These are phyloP conservation scores for Pseudomyrmex sp. DNA, from an alignment of 1,140 invertebrate species.

Conservation along the genomic window DNA sequence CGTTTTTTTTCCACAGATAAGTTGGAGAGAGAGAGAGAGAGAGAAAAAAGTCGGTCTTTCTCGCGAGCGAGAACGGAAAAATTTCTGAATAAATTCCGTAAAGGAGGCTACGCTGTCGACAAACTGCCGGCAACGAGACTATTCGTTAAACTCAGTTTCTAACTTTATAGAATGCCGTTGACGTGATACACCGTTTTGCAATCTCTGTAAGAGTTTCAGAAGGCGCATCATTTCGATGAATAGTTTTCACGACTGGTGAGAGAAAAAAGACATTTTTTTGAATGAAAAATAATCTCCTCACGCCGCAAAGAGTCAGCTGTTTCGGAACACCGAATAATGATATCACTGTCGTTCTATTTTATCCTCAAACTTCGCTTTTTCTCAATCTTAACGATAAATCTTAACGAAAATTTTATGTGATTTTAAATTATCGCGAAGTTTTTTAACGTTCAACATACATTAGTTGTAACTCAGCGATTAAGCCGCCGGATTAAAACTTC, in stretches of 20 bases:
- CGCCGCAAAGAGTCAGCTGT: not conserved
- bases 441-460: not conserved
- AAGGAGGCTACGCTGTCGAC: not conserved
- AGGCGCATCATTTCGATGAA: not conserved
- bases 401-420: not conserved
- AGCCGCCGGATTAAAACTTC: conserved; percentile 16
- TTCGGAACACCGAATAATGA: too few relatives aligned
- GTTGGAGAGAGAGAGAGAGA: not conserved
- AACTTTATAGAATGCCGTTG: conserved; percentile 16
- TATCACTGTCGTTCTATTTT: too few relatives aligned
- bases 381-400: not conserved
- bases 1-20: not conserved
- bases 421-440: not conserved
- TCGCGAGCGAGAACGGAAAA: not conserved
- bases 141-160: conserved; percentile 31
- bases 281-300: not conserved
- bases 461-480: conserved; percentile 1
- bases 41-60: not conserved
- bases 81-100: conserved; percentile 21
- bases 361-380: not conserved
- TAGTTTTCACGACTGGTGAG: not conserved
- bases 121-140: not conserved
- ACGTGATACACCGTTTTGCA: not conserved
- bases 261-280: too few relatives aligned
- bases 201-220: not conserved